phyloP scores from a whole-genome alignment of 2,888 invertebrate genomes.

The Xestia c-nigrum region DNA sequence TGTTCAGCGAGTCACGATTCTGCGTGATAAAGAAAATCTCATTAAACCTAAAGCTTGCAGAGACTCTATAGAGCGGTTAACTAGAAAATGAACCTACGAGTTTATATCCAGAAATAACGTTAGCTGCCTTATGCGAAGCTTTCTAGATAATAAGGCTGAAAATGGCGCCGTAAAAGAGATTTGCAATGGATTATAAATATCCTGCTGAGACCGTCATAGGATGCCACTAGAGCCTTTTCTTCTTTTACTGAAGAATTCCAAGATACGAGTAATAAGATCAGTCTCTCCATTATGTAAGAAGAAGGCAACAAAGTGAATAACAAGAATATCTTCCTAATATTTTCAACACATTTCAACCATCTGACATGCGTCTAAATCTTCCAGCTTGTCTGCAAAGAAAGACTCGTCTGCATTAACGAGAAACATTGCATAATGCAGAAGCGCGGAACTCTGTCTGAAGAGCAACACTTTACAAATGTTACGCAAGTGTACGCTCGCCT shows the following conservation, averaged over 20 bases:
- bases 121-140: slow-evolving; percentile 21
- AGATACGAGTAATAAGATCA: slow-evolving; percentile 4
- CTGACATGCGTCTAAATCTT: slow-evolving; percentile 38
- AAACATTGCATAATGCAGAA: slow-evolving; percentile 70
- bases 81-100: slow-evolving; percentile 32
- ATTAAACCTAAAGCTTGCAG: slow-evolving; percentile 38
- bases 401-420: slow-evolving; percentile 41
- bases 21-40: slow-evolving; percentile 51
- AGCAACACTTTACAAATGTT: slow-evolving; percentile 69
- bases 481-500: slow-evolving; percentile 68
- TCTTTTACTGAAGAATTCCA: background rate
- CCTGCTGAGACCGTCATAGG: background rate
- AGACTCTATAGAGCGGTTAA: slow-evolving; percentile 33
- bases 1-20: slow-evolving; percentile 41
- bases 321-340: slow-evolving; percentile 9
- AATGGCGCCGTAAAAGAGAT: slow-evolving; percentile 13
- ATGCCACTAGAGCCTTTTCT: slow-evolving; percentile 6
- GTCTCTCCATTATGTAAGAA: slow-evolving; percentile 12
- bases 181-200: slow-evolving; percentile 34
- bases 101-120: slow-evolving; percentile 28
- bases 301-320: slow-evolving; percentile 20
- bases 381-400: slow-evolving; percentile 40
- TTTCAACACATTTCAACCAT: slow-evolving; percentile 15
- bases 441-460: slow-evolving; percentile 67
- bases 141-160: slow-evolving; percentile 34